Evolutionary conservation across 1,140 invertebrate species (phyloP), one percentile per base, ranked within the genome.

Genomic region (Bombus consobrinus): DNA sequence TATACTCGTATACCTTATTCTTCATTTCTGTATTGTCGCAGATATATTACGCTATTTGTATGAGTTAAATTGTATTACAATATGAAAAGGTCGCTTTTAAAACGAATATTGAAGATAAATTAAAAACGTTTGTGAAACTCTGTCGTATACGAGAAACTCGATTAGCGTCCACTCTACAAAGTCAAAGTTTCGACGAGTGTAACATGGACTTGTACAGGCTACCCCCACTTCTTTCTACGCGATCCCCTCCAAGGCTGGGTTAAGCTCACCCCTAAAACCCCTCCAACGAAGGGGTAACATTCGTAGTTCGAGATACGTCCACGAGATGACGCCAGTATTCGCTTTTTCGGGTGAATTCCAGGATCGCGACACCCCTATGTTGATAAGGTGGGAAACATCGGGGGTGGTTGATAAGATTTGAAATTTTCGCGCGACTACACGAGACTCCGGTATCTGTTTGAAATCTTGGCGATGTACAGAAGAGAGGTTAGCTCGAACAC

Each of bases 321-420:
- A 90, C 87, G 10, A 85, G 94, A 94, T 95, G 94, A 90, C 94
- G 93, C 92, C 90, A 94, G 90, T 12, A 71, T 90, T 66, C 57
- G 75, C 73, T 91, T 93, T 93, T 91, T 86, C 86, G 73, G 15
- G 25, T 47, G 85, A 86, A 62, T 8, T 18, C 32, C 62, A 28
- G 32, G 34, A 32, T 74, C 39, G 43, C 81, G 32, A 22, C 76
- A 78, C 82, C 81, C 84, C 83, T 75, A 81, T 37, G 93, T 91
- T 91, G 94, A 92, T 92, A 94, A 94, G 32, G 88, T 87, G 88
- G 93, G 81, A 81, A 89, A 72, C 41, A 69, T 34, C 85, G 62
- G 71, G 53, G 68, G 1, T n/a, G 15, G 80, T 18, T 28, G 83
- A 32, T 75, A 68, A 76, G 37, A 69, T 69, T 62, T 13, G 59